Base-by-base conservation (phyloP, 1,140 invertebrate genomes). In the Trypoxylus dichotomus region DNA sequence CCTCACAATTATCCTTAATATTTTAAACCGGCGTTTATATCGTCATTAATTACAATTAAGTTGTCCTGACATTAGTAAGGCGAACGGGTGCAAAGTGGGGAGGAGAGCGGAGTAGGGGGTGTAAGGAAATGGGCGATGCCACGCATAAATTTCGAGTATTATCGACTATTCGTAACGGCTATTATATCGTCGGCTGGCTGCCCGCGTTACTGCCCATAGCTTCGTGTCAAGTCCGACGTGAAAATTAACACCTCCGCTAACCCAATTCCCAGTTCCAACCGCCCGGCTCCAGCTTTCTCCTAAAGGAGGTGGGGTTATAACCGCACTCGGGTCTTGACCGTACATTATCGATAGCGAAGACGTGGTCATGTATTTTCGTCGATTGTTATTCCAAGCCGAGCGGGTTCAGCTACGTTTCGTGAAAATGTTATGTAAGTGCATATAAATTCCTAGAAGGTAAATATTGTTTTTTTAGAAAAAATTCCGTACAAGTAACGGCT, bases 11-110 rank as follows among this genome's bases (percentile, higher is more conserved):
- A 19, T 19, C 47, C 15, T 19, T 5, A 54, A 54, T 54, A 54
- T 19, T 54, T 54, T n/a, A 19, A 54, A 54, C 47, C 15, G 2
- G 5, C 47, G 47, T 54, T 54, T 54, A 54, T n/a, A n/a, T 54
- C 47, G n/a, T 54, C 47, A 54, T 54, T 54, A 54, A 54, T 54
- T 54, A 54, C n/a, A 54, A 54, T 54, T 54, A 54, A 54, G 47
- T 54, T 54, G 47, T 54, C 47, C n/a, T 54, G 47, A 54, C 47
- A 7, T 54, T 54, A n/a, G 32, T 37, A 37, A 8, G 32, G 32
- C 32, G 32, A 37, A 7, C 32, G 2, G 32, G 32, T 37, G 32
- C 32, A 8, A 37, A 5, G 32, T 5, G 32, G 32, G 32, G n/a
- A n/a, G n/a, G n/a, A n/a, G n/a, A n/a, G n/a, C n/a, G n/a, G n/a